Evolutionary conservation across 37 sponge, comb jelly and placozoan genomes (phyloP).

Genomic region (Mnemiopsis leidyi): DNA sequence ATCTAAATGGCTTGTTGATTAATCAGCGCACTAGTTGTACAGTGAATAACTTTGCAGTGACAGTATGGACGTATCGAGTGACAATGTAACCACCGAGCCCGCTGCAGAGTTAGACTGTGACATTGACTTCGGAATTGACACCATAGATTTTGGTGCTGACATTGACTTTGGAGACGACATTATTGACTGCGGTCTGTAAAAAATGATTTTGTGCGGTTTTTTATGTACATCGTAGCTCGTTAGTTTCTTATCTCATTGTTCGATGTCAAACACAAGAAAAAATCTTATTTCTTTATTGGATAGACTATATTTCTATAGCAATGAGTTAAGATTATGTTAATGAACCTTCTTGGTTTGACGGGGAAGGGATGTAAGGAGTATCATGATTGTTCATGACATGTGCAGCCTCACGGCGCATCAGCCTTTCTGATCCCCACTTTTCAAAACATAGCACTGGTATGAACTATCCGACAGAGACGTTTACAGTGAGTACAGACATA

Average conservation of each 20-base stretch:
- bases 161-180: constrained; percentile 55
- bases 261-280: constrained; percentile 56
- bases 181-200: constrained; percentile 30
- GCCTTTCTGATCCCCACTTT: constrained; percentile 49
- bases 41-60: too few relatives aligned
- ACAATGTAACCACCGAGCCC: background rate
- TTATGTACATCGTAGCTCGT: background rate
- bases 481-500: background rate
- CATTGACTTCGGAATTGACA: constrained; percentile 63
- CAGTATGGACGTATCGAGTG: background rate
- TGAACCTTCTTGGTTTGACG: constrained; percentile 66
- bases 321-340: constrained; percentile 18
- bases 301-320: background rate
- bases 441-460: background rate
- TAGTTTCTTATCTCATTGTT: background rate
- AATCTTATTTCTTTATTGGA: background rate
- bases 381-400: constrained; percentile 30
- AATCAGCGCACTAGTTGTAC: too few relatives aligned
- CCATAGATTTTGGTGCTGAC: constrained; percentile 55
- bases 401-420: constrained; percentile 55
- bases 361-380: constrained; percentile 60
- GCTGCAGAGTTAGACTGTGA: background rate
- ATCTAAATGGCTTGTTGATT: too few relatives aligned
- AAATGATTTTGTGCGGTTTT: background rate
- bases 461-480: background rate